Percentiles rank a stretch among this genome's conserved stretches.
These are phyloP conservation scores for Pollimyrus isidori DNA, from an alignment of 2,113 vertebrate species.

Conservation along the genomic window DNA sequence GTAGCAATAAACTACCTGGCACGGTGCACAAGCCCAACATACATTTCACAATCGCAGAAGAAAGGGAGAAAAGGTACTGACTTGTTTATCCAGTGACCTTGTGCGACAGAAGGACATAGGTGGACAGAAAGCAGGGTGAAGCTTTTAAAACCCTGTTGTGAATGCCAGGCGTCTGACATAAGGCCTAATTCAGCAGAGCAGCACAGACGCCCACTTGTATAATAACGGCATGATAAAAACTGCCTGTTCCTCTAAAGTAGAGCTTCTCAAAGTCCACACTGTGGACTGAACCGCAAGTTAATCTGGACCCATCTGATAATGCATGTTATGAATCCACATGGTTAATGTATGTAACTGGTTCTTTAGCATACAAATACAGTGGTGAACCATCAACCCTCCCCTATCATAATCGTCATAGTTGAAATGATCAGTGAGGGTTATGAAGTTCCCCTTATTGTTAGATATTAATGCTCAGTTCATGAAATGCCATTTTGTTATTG, in stretches of 20 bases:
- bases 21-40: not conserved
- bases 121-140: not conserved
- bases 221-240: not conserved
- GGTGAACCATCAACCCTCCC: not conserved
- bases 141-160: not conserved
- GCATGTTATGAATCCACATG: not conserved
- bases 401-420: not conserved
- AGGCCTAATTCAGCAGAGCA: not conserved
- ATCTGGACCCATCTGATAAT: not conserved
- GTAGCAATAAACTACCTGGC: not conserved
- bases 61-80: not conserved
- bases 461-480: not conserved
- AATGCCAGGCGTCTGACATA: not conserved
- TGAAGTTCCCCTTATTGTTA: not conserved
- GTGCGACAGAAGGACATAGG: not conserved
- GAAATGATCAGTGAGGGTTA: not conserved
- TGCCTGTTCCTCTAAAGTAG: not conserved
- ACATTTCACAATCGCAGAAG: not conserved
- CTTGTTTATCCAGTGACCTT: not conserved
- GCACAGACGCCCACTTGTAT: not conserved
- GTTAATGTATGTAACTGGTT: not conserved
- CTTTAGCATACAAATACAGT: not conserved
- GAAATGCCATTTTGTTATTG: not conserved
- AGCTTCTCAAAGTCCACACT: not conserved
- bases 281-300: not conserved